A percentile compares a stretch with the other conserved stretches of the same genome.
Conservation (phyloP, 2,888 invertebrate genomes). For the Octonoba sinensis region DNA sequence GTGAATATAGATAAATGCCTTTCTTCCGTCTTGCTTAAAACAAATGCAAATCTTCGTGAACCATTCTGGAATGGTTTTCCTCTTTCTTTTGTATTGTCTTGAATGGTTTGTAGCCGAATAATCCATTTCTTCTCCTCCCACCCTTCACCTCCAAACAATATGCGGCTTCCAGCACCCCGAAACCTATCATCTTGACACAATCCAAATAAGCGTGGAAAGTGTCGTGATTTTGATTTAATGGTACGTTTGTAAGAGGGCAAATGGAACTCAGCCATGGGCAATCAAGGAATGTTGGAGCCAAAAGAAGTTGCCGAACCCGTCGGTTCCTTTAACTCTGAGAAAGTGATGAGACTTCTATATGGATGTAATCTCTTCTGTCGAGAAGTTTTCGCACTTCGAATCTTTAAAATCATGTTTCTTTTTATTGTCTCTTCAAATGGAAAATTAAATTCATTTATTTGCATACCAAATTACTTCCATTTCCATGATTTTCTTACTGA, state of each 20-base stretch:
- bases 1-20: no score
- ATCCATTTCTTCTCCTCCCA: constrained; percentile 28
- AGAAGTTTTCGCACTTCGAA: constrained; percentile 18
- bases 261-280: constrained; percentile 32
- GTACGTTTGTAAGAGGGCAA: constrained; percentile 33
- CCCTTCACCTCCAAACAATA: constrained; percentile 7
- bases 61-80: constrained; percentile 5
- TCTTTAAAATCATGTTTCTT: no score
- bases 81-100: constrained; percentile 14
- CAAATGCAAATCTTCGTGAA: constrained; percentile 14
- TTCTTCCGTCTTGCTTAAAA: constrained; percentile 18
- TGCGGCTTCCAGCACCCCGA: not conserved
- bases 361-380: constrained; percentile 22
- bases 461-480: not conserved
- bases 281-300: constrained; percentile 48
- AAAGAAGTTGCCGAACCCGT: constrained; percentile 5
- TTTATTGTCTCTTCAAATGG: constrained; percentile 9
- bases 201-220: constrained; percentile 26
- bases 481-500: not conserved
- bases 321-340: not conserved
- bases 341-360: constrained; percentile 18
- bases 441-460: constrained; percentile 23
- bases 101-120: constrained; percentile 25
- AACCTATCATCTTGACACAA: constrained; percentile 4
- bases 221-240: constrained; percentile 54